phyloP scores from a whole-genome alignment of 1,140 invertebrate species.

The Leptestheria dahalacensis region DNA sequence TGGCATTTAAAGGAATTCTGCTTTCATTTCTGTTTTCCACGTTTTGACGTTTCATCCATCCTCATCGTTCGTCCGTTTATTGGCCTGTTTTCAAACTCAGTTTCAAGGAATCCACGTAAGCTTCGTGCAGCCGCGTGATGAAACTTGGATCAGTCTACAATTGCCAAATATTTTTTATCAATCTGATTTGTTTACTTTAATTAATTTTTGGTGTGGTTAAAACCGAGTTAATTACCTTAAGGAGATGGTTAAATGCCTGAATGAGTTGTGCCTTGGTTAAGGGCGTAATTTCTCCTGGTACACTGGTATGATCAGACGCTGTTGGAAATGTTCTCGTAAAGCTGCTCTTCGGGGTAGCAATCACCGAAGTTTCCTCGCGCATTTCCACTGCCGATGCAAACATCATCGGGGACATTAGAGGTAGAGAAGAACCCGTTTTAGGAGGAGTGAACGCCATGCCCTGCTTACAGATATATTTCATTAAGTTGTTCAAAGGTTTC shows the following conservation, averaged over 20 bases:
- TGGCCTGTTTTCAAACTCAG: conserved; percentile 14
- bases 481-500: too few species aligned
- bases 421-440: neutral
- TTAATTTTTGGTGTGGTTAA: neutral
- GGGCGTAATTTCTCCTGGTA: conserved; percentile 29
- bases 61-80: too few species aligned
- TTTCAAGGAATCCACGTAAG: conserved; percentile 63
- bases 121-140: conserved; percentile 71
- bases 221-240: conserved; percentile 36
- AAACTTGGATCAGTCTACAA: conserved; percentile 60
- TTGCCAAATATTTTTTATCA: conserved; percentile 9
- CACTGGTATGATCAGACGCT: neutral
- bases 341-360: neutral
- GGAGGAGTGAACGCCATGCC: neutral
- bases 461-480: too few species aligned
- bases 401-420: conserved; percentile 16
- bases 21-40: neutral
- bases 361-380: conserved; percentile 2
- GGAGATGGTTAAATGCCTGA: conserved; percentile 69
- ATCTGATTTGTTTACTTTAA: neutral
- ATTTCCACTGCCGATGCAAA: conserved; percentile 1
- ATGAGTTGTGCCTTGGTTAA: conserved; percentile 71
- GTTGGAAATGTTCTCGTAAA: neutral
- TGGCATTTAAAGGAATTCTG: neutral
- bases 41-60: neutral